Percentiles rank a stretch among this genome's conserved stretches.
phyloP scores from a whole-genome alignment of 2,113 vertebrate species.

The Rhipidura dahli region DNA sequence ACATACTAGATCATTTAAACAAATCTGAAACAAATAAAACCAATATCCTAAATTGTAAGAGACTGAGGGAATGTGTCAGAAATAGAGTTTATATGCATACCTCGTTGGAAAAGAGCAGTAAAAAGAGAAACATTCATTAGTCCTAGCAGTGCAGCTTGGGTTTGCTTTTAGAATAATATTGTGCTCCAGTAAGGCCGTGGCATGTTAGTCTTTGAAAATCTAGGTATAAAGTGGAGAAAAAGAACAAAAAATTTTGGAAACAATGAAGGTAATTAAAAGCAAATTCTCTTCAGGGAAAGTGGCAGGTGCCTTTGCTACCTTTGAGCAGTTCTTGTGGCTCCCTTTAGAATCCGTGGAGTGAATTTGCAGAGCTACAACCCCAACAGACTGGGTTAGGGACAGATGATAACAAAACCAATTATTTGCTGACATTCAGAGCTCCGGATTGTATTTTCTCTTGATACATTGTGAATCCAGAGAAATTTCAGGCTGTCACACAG shows the following conservation, averaged over 20 bases:
- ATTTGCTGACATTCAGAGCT: not conserved
- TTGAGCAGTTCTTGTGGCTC: not conserved
- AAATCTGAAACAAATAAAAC: not conserved
- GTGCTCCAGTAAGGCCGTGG: not conserved
- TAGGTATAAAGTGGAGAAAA: not conserved
- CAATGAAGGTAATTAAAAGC: not conserved
- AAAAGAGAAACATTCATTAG: not conserved
- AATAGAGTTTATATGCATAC: not conserved
- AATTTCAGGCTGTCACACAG: not conserved
- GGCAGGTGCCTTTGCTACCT: not conserved
- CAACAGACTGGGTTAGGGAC: not conserved
- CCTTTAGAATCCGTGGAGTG: not conserved
- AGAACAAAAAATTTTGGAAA: not conserved
- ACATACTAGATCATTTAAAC: not conserved
- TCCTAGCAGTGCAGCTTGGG: not conserved
- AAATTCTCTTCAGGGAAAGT: not conserved
- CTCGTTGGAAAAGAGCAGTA: not conserved
- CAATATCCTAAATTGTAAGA: not conserved
- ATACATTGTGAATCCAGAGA: not conserved
- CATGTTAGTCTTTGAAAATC: not conserved
- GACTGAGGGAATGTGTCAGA: not conserved
- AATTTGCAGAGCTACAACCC: not conserved
- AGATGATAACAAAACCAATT: not conserved
- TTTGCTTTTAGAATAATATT: not conserved
- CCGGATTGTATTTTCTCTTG: not conserved